phyloP scores from a whole-genome alignment of 2,113 vertebrate species.

The Pitta sordida region DNA sequence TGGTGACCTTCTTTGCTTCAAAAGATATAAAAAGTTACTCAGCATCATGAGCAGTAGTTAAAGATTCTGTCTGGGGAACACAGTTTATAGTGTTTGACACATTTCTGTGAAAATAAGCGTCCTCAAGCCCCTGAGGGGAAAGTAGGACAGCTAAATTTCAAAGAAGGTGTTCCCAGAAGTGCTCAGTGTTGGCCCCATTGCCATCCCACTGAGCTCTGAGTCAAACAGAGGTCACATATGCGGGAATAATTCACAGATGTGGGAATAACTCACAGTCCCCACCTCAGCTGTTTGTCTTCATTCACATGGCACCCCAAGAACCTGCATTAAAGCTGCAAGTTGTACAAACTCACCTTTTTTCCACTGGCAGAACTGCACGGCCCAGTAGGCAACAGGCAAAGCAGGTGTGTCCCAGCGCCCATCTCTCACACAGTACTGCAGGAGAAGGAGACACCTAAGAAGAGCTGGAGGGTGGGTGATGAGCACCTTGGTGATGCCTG shows the following conservation, averaged over 20 bases:
- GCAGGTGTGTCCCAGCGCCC: background rate
- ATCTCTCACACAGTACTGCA: fast-evolving
- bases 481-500: fast-evolving
- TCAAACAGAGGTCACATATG: background rate
- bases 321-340: background rate
- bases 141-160: background rate
- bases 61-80: background rate
- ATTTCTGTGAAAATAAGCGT: background rate
- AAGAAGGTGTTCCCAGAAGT: background rate
- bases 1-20: background rate
- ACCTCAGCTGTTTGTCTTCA: background rate
- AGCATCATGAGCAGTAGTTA: background rate
- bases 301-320: background rate
- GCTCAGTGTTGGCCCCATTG: background rate
- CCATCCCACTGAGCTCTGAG: background rate
- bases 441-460: background rate
- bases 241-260: background rate
- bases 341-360: background rate
- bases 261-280: background rate
- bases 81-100: background rate
- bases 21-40: background rate
- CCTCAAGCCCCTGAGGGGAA: background rate
- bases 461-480: background rate
- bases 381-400: background rate
- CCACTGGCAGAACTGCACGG: fast-evolving